Conservation (phyloP, 2,113 vertebrate species). For the Paramormyrops kingsleyae region DNA sequence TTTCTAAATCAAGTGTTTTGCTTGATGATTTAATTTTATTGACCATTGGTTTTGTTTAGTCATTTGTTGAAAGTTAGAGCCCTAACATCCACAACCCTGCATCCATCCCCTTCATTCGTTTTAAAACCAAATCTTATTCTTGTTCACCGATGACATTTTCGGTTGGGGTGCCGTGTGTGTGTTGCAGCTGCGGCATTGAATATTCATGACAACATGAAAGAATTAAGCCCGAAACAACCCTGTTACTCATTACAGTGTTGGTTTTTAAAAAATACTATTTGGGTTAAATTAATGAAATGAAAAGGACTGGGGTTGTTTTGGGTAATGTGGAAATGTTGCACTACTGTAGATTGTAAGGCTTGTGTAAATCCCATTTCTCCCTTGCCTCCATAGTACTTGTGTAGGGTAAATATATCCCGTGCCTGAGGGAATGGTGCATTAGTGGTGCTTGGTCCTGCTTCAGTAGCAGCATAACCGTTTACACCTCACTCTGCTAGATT, state of each 20-base stretch:
- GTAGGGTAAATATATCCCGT: background rate
- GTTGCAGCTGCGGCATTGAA: background rate
- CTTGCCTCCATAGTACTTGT: background rate
- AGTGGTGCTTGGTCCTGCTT: background rate
- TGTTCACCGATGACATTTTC: background rate
- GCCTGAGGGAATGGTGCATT: background rate
- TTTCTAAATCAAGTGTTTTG: background rate
- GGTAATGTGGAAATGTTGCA: background rate
- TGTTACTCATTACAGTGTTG: background rate
- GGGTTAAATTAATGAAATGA: background rate
- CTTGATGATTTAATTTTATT: background rate
- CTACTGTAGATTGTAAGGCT: background rate
- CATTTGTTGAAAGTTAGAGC: background rate
- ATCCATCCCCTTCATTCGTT: background rate
- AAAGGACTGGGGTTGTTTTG: background rate
- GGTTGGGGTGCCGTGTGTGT: background rate
- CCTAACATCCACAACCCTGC: background rate
- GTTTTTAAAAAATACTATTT: background rate
- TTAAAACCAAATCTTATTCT: background rate
- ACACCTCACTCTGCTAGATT: background rate
- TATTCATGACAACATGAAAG: background rate
- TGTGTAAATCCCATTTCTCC: background rate
- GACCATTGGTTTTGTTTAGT: background rate
- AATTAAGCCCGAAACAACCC: background rate
- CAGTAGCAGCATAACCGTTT: background rate